Evolutionary conservation across 1,140 invertebrate species (phyloP).

Genomic region (Tribolium madens): DNA sequence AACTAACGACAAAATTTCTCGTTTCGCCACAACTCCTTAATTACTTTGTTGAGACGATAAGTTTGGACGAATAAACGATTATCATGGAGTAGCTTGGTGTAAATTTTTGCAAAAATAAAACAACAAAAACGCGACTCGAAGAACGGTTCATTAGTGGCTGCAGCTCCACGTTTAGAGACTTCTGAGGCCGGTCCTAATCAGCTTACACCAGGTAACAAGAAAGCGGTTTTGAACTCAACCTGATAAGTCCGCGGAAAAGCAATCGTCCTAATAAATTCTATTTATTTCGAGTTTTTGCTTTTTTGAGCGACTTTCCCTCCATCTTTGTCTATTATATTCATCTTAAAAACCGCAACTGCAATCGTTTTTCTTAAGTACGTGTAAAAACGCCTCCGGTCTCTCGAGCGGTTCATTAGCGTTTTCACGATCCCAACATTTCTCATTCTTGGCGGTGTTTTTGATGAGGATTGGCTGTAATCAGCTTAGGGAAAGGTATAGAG

Average conservation of each 20-base stretch:
- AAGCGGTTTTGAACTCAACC: background rate
- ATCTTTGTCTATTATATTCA: background rate
- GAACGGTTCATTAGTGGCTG: slow-evolving; percentile 7
- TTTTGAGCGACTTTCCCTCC: background rate
- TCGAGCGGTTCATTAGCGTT: slow-evolving; percentile 4
- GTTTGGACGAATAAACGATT: slow-evolving; percentile 31
- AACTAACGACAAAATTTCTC: slow-evolving; percentile 40
- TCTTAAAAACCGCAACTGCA: background rate
- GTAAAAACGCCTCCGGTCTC: background rate
- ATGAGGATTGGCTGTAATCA: slow-evolving; percentile 22
- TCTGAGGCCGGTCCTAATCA: background rate
- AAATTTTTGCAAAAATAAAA: background rate
- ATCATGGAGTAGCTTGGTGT: background rate
- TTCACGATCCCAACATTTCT: background rate
- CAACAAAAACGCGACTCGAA: background rate
- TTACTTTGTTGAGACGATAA: slow-evolving; percentile 34
- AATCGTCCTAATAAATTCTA: background rate
- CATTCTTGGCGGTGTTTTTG: slow-evolving; percentile 15
- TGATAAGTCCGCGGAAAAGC: background rate
- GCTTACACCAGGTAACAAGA: background rate
- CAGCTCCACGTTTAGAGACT: background rate
- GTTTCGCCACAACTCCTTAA: slow-evolving; percentile 40
- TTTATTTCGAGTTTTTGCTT: background rate
- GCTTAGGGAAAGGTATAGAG: slow-evolving; percentile 21
- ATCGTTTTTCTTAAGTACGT: background rate